Evolutionary conservation across 2,113 vertebrate genomes (phyloP), one percentile per base, ranked within the genome.

Genomic region (Vidua macroura): DNA sequence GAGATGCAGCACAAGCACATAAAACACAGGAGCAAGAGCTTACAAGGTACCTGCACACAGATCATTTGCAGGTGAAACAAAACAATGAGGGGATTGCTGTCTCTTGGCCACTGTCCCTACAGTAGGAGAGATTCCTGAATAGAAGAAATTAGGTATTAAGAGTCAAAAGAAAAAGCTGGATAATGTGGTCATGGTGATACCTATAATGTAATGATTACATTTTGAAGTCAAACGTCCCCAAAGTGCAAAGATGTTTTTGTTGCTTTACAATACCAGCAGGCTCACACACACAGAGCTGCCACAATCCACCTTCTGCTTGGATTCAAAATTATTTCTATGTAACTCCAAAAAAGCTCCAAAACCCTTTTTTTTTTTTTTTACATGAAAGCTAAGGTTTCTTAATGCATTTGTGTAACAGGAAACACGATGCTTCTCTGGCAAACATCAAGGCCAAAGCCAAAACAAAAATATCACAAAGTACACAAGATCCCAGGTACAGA

Each of bases 231-330:
- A 86, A 66, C 18, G 7, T 80, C n/a, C 28, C 76, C n/a, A 53
- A 73, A 76, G 20, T 4, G 7, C 48, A 82, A 72, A 79, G 59
- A 55, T 5, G 2, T 7, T 79, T 89, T 69, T 89, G 33, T 46
- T 84, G 66, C 41, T 69, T 82, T 89, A 63, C 48, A 91, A 43
- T 67, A 53, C 23, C 2, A 2, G 31, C 66, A 84, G 24, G 46
- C 15, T 76, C 23, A 23, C 0, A 1, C 1, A 1, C 1, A 1
- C 35, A 69, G 46, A 75, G 51, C 68, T 63, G 33, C 44, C n/a
- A 27, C 21, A 53, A 39, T 60, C n/a, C 62, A 75, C 22, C 22
- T 79, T 84, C 77, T 63, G 33, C 52, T 60, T 35, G 18, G 15
- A 70, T 37, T 83, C 35, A 46, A 55, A 89, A 74, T 15, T 2